Evolutionary conservation across 2,797 vertebrate species (phyloP), one percentile per base, ranked within the genome.

Genomic region (Sebastes iracundus): DNA sequence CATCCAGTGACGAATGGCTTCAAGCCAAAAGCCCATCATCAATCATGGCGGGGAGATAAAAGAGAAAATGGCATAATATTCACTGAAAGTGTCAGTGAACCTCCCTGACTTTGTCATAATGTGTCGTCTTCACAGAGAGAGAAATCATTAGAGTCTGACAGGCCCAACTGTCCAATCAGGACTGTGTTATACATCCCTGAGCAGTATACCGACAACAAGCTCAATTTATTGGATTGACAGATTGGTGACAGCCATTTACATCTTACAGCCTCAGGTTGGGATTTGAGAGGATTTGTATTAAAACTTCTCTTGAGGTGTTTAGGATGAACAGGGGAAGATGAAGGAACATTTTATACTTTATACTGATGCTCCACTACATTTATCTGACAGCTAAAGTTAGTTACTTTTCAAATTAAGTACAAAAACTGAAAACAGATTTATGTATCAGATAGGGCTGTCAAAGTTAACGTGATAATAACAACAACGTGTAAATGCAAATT

Each of bases 11-110:
- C 56, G 11, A 79, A 84, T 64, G 77, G 61, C 64, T 86, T 28
- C 7, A 11, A 84, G 80, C 60, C 56, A 80, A 76, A 76, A 55
- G 53, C 14, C 16, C 62, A 1, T 79, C 87, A 90, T 90, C 85
- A 79, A 79, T 90, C 85, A 91, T 8, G 33, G 4, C 32, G 1
- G 5, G 10, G 6, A 75, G 75, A 87, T 77, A 80, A 80, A 75
- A 55, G n/a, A 49, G 58, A n/a, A 84, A 82, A 82, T 63, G 70
- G 23, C 66, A 70, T 22, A 32, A 61, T 79, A 70, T 85, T 77
- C 71, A 87, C 79, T 68, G 56, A 33, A 35, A 23, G 60, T 67
- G 35, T 78, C 79, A 28, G 55, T 20, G 52, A 72, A 60, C 63
- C 33, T 23, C 33, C 6, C 42, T 63, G 82, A 76, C 74, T 72